Conservation (phyloP, 2,113 vertebrate species). For the Scytalopus superciliaris region DNA sequence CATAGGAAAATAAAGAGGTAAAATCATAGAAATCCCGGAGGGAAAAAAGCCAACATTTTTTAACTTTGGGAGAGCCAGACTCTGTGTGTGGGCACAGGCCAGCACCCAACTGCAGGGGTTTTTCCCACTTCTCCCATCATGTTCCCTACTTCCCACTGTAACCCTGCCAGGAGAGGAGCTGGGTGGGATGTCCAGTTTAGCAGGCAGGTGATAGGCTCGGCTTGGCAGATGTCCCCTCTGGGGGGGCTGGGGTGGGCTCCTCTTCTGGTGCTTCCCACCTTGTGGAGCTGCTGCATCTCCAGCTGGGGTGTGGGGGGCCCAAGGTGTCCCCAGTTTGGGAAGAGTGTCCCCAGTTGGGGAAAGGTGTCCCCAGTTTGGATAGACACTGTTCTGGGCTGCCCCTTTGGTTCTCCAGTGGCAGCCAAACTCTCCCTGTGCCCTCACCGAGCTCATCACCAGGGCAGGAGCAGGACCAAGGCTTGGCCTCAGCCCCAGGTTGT, state of each 20-base stretch:
- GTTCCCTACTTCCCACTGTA: rapidly evolving
- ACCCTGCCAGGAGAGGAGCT: not conserved
- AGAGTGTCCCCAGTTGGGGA: not conserved
- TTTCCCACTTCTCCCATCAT: not conserved
- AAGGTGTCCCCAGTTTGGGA: no score
- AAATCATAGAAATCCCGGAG: not conserved
- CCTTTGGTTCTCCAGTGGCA: not conserved
- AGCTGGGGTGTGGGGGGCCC: not conserved
- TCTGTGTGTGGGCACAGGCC: not conserved
- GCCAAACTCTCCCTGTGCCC: not conserved
- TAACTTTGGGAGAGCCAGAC: not conserved
- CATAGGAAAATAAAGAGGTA: not conserved
- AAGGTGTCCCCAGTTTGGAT: not conserved
- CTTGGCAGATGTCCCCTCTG: not conserved
- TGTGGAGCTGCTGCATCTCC: not conserved
- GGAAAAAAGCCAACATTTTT: rapidly evolving
- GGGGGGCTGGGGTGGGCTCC: not conserved
- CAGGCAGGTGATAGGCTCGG: not conserved
- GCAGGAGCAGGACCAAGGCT: not conserved
- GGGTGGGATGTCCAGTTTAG: not conserved
- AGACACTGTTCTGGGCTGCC: not conserved
- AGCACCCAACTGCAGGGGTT: rapidly evolving
- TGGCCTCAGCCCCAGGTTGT: rapidly evolving
- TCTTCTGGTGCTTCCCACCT: not conserved
- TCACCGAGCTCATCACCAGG: rapidly evolving